Evolutionary conservation across 1,140 invertebrate genomes (phyloP).

Genomic region (Drosophila pallidifrons): DNA sequence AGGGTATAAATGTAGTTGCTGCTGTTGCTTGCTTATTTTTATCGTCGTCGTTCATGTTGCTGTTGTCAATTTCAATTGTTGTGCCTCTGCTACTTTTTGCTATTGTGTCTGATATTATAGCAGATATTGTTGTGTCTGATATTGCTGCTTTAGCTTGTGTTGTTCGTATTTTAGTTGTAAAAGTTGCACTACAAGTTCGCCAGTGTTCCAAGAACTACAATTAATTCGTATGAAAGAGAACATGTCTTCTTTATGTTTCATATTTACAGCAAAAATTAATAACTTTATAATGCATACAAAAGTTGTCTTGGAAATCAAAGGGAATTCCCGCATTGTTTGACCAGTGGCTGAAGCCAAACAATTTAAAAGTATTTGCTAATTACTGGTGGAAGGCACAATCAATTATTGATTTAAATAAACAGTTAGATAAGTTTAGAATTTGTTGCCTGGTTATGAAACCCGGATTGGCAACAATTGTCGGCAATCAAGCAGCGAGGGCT

Average conservation of each 20-base stretch:
- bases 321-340: slow-evolving; percentile 2
- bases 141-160: neutral
- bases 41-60: neutral
- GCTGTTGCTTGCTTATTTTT: slow-evolving; percentile 8
- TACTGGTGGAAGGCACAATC: slow-evolving; percentile 21
- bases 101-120: neutral
- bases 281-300: neutral
- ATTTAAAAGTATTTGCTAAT: slow-evolving; percentile 10
- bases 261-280: slow-evolving; percentile 1
- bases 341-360: neutral
- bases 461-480: slow-evolving; percentile 47
- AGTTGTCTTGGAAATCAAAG: neutral
- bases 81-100: neutral
- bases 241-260: neutral
- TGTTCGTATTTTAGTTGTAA: neutral
- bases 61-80: slow-evolving; percentile 4
- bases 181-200: neutral
- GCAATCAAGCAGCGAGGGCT: slow-evolving; percentile 27
- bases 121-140: neutral
- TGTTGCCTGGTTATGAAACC: slow-evolving; percentile 30
- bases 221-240: neutral
- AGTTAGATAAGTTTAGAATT: slow-evolving; percentile 24
- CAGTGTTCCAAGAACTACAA: neutral
- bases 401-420: slow-evolving; percentile 37
- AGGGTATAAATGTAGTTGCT: neutral